These are phyloP conservation scores for Clepsis dumicolana DNA, from an alignment of 2,888 invertebrate genomes.

Conservation along the genomic window DNA sequence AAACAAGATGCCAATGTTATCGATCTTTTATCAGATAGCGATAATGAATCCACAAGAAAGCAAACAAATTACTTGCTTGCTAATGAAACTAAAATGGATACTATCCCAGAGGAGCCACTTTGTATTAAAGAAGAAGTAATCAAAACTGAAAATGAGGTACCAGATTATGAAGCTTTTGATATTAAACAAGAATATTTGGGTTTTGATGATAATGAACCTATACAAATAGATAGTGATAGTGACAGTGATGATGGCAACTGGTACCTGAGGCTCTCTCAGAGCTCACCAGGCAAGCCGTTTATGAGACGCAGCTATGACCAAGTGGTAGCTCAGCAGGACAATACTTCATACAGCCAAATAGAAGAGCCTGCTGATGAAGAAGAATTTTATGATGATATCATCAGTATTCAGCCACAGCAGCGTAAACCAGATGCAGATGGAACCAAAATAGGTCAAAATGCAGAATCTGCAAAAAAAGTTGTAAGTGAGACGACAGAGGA, in stretches of 20 bases:
- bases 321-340: slow-evolving; percentile 56
- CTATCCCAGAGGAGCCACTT: slow-evolving; percentile 51
- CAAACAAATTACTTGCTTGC: slow-evolving; percentile 19
- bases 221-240: slow-evolving; percentile 75
- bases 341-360: slow-evolving; percentile 76
- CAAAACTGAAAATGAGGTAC: slow-evolving; percentile 66
- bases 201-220: slow-evolving; percentile 73
- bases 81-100: slow-evolving; percentile 56
- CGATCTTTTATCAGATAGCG: slow-evolving; percentile 66
- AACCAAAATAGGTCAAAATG: not conserved
- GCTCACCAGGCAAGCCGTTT: slow-evolving; percentile 73
- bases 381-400: slow-evolving; percentile 66
- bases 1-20: slow-evolving; percentile 54
- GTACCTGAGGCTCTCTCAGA: slow-evolving; percentile 83
- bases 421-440: slow-evolving; percentile 46
- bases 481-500: slow-evolving; percentile 26
- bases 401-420: slow-evolving; percentile 57
- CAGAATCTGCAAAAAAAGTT: slow-evolving; percentile 12
- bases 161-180: slow-evolving; percentile 72
- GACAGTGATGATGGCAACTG: slow-evolving; percentile 85
- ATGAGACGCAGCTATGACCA: slow-evolving; percentile 50
- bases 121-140: slow-evolving; percentile 52
- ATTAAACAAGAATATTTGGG: slow-evolving; percentile 75
- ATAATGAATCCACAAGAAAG: slow-evolving; percentile 53
- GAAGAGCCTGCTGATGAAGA: slow-evolving; percentile 63